Percentiles rank a stretch among this genome's conserved stretches.
phyloP scores from a whole-genome alignment of 1,140 invertebrate genomes.

The Macrosteles quadrilineatus region DNA sequence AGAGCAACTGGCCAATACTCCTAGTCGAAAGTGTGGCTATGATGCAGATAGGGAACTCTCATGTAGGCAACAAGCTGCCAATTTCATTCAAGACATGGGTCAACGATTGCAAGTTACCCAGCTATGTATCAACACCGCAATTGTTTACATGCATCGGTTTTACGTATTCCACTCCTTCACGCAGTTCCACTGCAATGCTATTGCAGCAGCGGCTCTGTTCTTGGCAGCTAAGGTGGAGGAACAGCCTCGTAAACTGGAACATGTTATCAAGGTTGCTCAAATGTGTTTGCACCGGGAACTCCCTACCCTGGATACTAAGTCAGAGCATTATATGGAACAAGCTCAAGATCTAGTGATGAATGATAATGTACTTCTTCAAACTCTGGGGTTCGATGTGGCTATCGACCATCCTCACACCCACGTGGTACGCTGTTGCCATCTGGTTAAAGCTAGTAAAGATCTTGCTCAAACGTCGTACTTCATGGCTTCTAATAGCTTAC shows the following conservation, averaged over 20 bases:
- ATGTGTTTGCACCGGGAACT: slow-evolving; percentile 70
- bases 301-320: slow-evolving; percentile 65
- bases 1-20: slow-evolving; percentile 84
- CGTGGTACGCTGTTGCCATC: slow-evolving; percentile 91
- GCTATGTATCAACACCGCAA: slow-evolving; percentile 91
- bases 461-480: slow-evolving; percentile 96
- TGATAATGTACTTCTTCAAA: slow-evolving; percentile 95
- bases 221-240: slow-evolving; percentile 97
- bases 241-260: slow-evolving; percentile 93
- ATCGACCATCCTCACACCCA: slow-evolving; percentile 97
- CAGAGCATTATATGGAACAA: slow-evolving; percentile 74
- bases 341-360: slow-evolving; percentile 91
- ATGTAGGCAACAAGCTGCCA: slow-evolving; percentile 93
- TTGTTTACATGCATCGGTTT: slow-evolving; percentile 98
- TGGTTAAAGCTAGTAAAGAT: slow-evolving; percentile 93
- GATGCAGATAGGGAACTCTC: slow-evolving; percentile 90
- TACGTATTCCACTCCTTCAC: slow-evolving; percentile 93
- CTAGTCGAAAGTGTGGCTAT: slow-evolving; percentile 86
- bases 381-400: slow-evolving; percentile 93
- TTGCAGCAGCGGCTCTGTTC: slow-evolving; percentile 86
- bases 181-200: slow-evolving; percentile 79
- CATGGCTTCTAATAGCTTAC: slow-evolving; percentile 96
- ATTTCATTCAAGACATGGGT: slow-evolving; percentile 98
- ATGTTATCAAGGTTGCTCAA: slow-evolving; percentile 90
- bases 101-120: slow-evolving; percentile 89